phyloP scores from a whole-genome alignment of 2,888 invertebrate species.

The Andrena praecox region DNA sequence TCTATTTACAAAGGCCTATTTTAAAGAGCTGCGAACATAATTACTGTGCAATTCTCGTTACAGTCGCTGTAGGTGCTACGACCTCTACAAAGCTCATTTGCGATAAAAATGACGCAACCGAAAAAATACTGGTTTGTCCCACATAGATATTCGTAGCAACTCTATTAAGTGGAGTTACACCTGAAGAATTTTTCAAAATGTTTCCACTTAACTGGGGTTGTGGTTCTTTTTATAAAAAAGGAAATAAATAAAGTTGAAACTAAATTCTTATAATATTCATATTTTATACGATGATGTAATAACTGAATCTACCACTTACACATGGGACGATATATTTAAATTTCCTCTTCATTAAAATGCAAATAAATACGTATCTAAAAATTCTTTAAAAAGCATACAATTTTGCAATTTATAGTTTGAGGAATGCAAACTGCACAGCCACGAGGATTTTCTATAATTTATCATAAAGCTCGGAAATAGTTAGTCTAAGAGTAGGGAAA shows the following conservation, averaged over 20 bases:
- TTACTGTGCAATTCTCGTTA: slow-evolving; percentile 28
- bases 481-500: no score
- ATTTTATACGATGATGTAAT: no score
- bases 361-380: neutral
- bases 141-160: neutral
- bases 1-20: slow-evolving; percentile 40
- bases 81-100: slow-evolving; percentile 6
- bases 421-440: no score
- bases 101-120: slow-evolving; percentile 1
- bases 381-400: neutral
- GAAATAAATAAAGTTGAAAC: no score
- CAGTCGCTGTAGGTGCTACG: slow-evolving; percentile 1
- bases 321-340: neutral
- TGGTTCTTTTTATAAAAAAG: no score
- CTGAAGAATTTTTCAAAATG: no score
- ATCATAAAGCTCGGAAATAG: no score
- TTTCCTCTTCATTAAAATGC: neutral
- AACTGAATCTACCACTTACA: no score
- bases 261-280: no score
- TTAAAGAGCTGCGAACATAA: slow-evolving; percentile 34
- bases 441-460: no score
- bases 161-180: no score
- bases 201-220: no score
- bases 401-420: neutral
- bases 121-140: neutral